Percentiles rank a stretch among this genome's conserved stretches.
These are phyloP conservation scores for Lytechinus pictus DNA, from an alignment of 35 echinoderm and acorn worm species.

Conservation along the genomic window DNA sequence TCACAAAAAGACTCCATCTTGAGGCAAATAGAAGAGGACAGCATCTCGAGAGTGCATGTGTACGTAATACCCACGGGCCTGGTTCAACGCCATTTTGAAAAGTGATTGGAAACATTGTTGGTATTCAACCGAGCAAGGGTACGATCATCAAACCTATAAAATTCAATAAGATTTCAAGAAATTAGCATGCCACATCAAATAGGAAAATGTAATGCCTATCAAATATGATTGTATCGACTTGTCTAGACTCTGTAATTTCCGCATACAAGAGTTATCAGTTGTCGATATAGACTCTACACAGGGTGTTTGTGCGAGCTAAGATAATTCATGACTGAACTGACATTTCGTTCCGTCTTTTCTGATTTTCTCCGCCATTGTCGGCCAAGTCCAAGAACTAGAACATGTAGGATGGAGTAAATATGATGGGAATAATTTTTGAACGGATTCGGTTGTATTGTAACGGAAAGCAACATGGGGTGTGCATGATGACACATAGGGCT, in stretches of 20 bases:
- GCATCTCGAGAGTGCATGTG: not conserved
- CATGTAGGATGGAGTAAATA: not conserved
- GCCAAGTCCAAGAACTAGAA: not conserved
- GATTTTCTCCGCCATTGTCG: not conserved
- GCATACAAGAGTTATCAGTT: not conserved
- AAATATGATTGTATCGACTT: conserved; percentile 13
- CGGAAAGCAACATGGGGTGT: not conserved
- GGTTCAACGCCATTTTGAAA: not conserved
- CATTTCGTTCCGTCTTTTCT: not conserved
- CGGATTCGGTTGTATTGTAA: not conserved
- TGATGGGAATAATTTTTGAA: not conserved
- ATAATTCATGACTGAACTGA: not conserved
- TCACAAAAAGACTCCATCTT: not conserved
- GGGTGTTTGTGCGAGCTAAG: not conserved
- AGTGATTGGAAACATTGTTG: not conserved
- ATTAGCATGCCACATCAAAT: not conserved
- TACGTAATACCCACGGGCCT: not conserved
- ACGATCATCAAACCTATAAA: not conserved
- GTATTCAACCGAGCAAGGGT: not conserved
- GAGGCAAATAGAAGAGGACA: not conserved
- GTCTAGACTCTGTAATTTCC: not conserved
- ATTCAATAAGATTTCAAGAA: not conserved
- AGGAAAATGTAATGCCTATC: conserved; percentile 4
- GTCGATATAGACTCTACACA: not conserved
- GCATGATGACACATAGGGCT: not conserved